Percentiles rank a stretch among this genome's conserved stretches.
Conservation (phyloP, 2,888 invertebrate genomes). For the Pristionchus japonicus region DNA sequence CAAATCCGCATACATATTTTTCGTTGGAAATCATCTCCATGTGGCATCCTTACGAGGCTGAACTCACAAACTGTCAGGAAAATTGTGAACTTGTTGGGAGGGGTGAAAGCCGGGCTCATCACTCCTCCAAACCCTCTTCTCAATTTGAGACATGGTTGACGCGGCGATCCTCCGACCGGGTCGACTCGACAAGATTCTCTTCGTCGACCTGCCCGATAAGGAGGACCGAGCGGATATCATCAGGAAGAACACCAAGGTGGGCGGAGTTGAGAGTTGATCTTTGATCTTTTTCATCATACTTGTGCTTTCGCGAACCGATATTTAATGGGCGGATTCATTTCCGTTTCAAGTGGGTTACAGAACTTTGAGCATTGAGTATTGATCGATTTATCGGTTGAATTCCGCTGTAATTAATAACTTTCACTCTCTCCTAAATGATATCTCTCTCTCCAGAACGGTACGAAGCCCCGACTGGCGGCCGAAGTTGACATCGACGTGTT, state of each 20-base stretch:
- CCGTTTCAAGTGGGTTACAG: too few species aligned
- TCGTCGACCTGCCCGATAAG: conserved; percentile 88
- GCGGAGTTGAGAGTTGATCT: not conserved
- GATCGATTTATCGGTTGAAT: too few species aligned
- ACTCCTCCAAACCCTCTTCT: not conserved
- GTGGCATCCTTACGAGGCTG: too few species aligned
- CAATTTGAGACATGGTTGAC: conserved; percentile 86
- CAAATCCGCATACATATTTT: too few species aligned
- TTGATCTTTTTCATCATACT: conserved; percentile 24
- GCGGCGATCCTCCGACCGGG: conserved; percentile 93
- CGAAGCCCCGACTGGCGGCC: conserved; percentile 83
- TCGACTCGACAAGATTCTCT: conserved; percentile 89
- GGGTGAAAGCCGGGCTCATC: too few species aligned
- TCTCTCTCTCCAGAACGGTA: conserved; percentile 85
- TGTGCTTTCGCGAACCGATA: too few species aligned
- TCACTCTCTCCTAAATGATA: too few species aligned
- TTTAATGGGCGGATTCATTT: too few species aligned
- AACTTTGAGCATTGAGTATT: not conserved
- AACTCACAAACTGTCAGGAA: too few species aligned
- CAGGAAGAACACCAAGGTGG: conserved; percentile 76
- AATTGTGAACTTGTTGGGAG: too few species aligned
- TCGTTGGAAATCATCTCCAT: too few species aligned
- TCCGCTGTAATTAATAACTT: too few species aligned
- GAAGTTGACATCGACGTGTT: conserved; percentile 85
- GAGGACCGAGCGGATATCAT: conserved; percentile 90